Evolutionary conservation across 2,113 vertebrate genomes (phyloP).

Genomic region (Megaptera novaeangliae): DNA sequence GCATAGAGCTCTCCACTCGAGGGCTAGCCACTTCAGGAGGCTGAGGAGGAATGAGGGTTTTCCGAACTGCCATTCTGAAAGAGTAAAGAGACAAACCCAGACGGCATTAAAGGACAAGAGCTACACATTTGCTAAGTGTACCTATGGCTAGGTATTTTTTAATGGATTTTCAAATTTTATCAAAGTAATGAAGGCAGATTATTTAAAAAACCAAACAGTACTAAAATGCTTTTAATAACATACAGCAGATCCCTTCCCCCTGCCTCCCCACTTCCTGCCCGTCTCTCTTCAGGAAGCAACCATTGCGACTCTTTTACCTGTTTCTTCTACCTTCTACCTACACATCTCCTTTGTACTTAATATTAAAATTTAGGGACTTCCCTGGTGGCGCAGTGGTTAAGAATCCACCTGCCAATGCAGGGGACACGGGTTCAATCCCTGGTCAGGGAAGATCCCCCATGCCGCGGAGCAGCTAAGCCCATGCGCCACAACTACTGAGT

Average conservation of each 20-base stretch:
- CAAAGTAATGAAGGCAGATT: not conserved
- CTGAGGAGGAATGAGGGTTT: slow-evolving; percentile 93
- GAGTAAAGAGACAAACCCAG: slow-evolving; percentile 42
- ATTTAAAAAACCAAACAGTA: not conserved
- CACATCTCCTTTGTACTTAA: not conserved
- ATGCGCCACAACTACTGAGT: no score
- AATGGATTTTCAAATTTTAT: not conserved
- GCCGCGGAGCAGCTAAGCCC: no score
- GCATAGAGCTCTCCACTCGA: slow-evolving; percentile 87
- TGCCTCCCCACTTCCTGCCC: not conserved
- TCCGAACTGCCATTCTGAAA: slow-evolving; percentile 92
- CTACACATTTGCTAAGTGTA: not conserved
- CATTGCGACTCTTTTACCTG: not conserved
- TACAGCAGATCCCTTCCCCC: not conserved
- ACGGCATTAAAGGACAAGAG: not conserved
- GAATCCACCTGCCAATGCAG: no score
- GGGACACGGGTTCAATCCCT: no score
- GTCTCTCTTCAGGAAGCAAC: not conserved
- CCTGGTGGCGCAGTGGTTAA: no score
- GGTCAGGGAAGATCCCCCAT: no score
- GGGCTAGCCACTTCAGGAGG: slow-evolving; percentile 86
- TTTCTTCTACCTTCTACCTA: not conserved
- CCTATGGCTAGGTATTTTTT: not conserved
- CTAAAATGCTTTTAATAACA: not conserved
- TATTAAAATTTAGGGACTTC: not conserved